Evolutionary conservation across 2,888 invertebrate species (phyloP).

Genomic region (Tenthredo notha): DNA sequence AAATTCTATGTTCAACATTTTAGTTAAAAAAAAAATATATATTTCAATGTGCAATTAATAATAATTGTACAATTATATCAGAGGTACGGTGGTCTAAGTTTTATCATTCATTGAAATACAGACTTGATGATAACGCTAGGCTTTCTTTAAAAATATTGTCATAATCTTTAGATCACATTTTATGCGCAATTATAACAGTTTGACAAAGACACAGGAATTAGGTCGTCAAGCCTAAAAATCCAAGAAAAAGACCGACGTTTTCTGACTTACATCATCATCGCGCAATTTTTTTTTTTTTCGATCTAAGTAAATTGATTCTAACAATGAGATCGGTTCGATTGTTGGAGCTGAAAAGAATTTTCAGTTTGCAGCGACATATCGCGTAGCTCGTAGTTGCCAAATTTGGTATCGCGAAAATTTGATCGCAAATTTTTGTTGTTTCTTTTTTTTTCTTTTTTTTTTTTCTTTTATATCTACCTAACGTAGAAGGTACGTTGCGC

Average conservation of each 20-base stretch:
- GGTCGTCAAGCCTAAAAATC: slow-evolving; percentile 15
- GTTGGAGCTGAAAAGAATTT: not conserved
- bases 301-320: not conserved
- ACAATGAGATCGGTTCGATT: slow-evolving; percentile 7
- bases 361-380: not conserved
- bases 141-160: slow-evolving; percentile 49
- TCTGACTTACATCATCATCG: not conserved
- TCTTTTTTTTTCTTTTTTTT: slow-evolving; percentile 1
- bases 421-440: not conserved
- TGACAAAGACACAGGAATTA: not conserved
- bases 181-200: slow-evolving; percentile 40
- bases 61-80: slow-evolving; percentile 43
- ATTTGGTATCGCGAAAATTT: not conserved
- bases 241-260: not conserved
- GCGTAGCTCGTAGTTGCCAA: not conserved
- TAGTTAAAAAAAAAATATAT: slow-evolving; percentile 41
- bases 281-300: not conserved
- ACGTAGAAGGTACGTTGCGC: slow-evolving; percentile 48
- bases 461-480: slow-evolving; percentile 31
- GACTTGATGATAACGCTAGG: slow-evolving; percentile 40
- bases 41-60: slow-evolving; percentile 26
- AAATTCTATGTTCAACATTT: slow-evolving; percentile 39
- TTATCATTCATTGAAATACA: slow-evolving; percentile 27
- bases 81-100: slow-evolving; percentile 43
- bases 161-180: slow-evolving; percentile 45